Evolutionary conservation across 2,113 vertebrate genomes (phyloP).

Genomic region (Caranx ignobilis): DNA sequence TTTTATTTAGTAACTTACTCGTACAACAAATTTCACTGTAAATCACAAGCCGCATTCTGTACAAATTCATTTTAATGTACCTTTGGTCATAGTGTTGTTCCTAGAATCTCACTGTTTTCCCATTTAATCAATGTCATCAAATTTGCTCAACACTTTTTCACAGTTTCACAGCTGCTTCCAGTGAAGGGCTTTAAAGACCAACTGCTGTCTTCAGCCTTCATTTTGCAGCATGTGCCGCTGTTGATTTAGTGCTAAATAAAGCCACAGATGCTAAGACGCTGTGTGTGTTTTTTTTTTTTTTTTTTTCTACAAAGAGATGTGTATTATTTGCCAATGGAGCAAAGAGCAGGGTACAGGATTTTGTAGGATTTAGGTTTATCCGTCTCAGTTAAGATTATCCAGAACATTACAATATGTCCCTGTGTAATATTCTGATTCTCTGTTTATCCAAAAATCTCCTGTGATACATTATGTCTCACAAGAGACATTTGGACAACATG

Average conservation of each 20-base stretch:
- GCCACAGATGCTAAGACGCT: constrained; percentile 15
- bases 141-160: neutral
- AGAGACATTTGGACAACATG: neutral
- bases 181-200: neutral
- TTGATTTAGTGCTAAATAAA: constrained; percentile 25
- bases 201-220: neutral
- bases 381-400: constrained; percentile 23
- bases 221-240: neutral
- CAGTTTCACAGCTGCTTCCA: neutral
- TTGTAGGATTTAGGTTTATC: constrained; percentile 40
- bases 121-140: neutral
- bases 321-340: constrained; percentile 43
- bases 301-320: constrained; percentile 26
- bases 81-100: too few species aligned
- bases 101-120: too few species aligned
- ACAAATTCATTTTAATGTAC: too few species aligned
- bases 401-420: constrained; percentile 7
- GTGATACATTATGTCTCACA: neutral
- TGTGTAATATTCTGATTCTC: neutral
- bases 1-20: too few species aligned
- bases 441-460: neutral
- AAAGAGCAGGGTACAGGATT: constrained; percentile 40
- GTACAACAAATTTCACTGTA: too few species aligned
- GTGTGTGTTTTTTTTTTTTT: constrained; percentile 39
- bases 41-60: too few species aligned